A percentile compares a stretch with the other conserved stretches of the same genome.
These are phyloP conservation scores for Boulengeromyrus knoepffleri DNA, from an alignment of 2,113 vertebrate species.

Conservation along the genomic window DNA sequence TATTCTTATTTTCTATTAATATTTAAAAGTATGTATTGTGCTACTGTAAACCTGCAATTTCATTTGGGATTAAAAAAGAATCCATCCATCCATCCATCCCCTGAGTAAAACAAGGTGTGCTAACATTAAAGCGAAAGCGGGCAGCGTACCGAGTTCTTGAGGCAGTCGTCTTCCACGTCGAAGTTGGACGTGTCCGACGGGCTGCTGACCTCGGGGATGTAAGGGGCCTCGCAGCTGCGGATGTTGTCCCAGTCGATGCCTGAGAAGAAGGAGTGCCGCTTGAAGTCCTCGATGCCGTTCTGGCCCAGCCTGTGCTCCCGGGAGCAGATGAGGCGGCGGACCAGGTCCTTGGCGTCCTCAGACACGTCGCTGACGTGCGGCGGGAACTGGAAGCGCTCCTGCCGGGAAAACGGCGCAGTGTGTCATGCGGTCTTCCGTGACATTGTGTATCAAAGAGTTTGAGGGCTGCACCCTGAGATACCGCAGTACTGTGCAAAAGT, in stretches of 20 bases:
- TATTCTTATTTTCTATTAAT: background rate
- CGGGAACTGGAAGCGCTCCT: constrained; percentile 98
- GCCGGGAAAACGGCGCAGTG: background rate
- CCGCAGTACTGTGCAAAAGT: background rate
- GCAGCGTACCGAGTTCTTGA: constrained; percentile 85
- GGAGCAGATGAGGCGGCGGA: constrained; percentile 90
- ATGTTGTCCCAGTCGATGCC: constrained; percentile 96
- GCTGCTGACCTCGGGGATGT: constrained; percentile 98
- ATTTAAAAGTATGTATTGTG: background rate
- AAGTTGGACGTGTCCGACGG: constrained; percentile 99
- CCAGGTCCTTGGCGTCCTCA: constrained; percentile 91
- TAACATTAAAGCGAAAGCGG: background rate
- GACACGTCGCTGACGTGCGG: constrained; percentile 84
- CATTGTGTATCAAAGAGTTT: background rate
- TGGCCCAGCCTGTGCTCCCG: constrained; percentile 91
- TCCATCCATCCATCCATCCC: background rate
- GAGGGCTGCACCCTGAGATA: background rate
- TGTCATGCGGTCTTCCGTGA: background rate
- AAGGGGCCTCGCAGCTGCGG: constrained; percentile 86
- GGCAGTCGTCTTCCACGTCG: constrained; percentile 94
- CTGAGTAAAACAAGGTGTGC: no score
- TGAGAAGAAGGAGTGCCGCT: constrained; percentile 87
- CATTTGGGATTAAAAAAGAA: background rate
- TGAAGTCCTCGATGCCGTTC: constrained; percentile 94
- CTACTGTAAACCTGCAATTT: background rate